Conservation (phyloP, 2,888 invertebrate species). For the Norana najaformis region DNA sequence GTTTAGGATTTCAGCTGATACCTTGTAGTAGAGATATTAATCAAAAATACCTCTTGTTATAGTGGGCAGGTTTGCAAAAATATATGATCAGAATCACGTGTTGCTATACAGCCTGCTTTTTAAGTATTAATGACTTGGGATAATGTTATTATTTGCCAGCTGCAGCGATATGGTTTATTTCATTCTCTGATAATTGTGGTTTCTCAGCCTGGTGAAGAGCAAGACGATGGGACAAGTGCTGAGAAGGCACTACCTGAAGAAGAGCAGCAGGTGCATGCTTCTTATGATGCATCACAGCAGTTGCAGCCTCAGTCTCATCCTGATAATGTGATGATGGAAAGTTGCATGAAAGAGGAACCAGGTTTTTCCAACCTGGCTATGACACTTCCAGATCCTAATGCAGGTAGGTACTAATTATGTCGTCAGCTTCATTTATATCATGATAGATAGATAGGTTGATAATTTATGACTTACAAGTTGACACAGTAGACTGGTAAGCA, state of each 20-base stretch:
- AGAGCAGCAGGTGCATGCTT: conserved; percentile 2
- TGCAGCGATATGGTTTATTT: not conserved
- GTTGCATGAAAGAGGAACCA: conserved; percentile 30
- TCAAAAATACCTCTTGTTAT: no score
- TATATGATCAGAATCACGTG: no score
- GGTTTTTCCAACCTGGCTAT: conserved; percentile 27
- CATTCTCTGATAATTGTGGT: not conserved
- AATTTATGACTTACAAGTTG: no score
- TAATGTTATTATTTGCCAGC: not conserved
- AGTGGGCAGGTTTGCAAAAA: no score
- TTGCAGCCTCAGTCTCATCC: conserved; percentile 23
- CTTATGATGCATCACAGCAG: conserved; percentile 20
- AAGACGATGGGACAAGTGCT: not conserved
- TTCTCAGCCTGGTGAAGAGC: conserved; percentile 8
- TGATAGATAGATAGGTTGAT: not conserved
- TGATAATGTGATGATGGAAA: not conserved
- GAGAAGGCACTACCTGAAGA: conserved; percentile 17
- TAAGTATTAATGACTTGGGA: not conserved
- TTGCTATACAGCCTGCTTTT: no score
- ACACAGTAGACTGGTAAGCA: not conserved
- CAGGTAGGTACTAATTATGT: not conserved
- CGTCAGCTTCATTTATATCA: not conserved
- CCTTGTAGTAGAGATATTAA: no score
- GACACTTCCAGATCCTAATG: conserved; percentile 27
- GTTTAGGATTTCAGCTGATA: no score